A percentile compares a stretch with the other conserved stretches of the same genome.
Evolutionary conservation across 2,797 vertebrate species (phyloP).

Genomic region (Amblyraja radiata): DNA sequence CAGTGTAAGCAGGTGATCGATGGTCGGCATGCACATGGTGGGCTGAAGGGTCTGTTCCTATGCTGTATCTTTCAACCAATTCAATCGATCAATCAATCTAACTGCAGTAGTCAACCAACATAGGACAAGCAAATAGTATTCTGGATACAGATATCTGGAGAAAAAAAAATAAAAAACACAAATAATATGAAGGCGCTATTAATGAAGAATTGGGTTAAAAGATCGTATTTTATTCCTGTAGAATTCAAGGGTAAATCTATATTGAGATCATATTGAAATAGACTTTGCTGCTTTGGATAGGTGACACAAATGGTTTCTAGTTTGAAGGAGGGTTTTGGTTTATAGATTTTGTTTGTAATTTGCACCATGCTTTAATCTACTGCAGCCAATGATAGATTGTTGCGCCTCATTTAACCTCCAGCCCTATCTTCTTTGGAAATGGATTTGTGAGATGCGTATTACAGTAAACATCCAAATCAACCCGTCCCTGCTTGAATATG

Average conservation of each 20-base stretch:
- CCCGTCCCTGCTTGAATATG: background rate
- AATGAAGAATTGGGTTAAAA: background rate
- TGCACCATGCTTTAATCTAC: background rate
- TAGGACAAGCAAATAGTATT: background rate
- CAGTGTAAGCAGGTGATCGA: too few relatives aligned
- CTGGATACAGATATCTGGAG: background rate
- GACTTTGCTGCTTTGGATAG: background rate
- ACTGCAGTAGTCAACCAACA: background rate
- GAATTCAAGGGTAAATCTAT: background rate
- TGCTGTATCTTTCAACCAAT: too few relatives aligned
- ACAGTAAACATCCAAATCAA: background rate
- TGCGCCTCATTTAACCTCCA: background rate
- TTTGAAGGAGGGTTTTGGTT: background rate
- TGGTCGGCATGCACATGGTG: too few relatives aligned
- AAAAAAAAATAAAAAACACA: background rate
- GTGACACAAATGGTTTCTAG: background rate
- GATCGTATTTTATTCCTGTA: background rate
- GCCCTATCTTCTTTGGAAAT: background rate
- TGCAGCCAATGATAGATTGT: background rate
- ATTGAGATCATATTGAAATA: background rate
- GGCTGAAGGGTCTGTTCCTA: too few relatives aligned
- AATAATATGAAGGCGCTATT: background rate
- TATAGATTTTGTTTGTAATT: background rate
- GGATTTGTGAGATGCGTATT: background rate
- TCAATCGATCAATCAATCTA: too few relatives aligned